Evolutionary conservation across 37 sponge, comb jelly and placozoan genomes (phyloP), one percentile per base, ranked within the genome.

Genomic region (Cladorhizidae sp.): DNA sequence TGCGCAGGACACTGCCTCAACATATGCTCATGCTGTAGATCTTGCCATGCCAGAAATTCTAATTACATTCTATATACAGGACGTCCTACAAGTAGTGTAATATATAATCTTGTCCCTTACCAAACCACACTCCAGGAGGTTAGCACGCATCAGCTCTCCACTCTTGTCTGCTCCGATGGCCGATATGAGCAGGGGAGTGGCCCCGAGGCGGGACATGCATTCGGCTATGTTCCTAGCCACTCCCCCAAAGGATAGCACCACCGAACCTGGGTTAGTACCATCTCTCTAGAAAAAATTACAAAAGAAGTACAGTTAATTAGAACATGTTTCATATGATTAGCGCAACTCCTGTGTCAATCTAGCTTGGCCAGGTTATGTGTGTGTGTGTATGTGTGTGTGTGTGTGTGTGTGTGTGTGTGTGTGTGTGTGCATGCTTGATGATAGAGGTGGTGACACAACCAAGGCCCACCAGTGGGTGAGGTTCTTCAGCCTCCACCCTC

Each of bases 201-300:
- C 69, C 21, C 78, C 89, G 21, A 87, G 64, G 33, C 91, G 75
- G 2, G 90, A 74, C 72, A 97, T 77, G 52, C 86, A 90, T 64
- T 97, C 96, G n/a, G 83, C 78, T 43, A 88, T 56, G 32, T 88
- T 90, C 69, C 91, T 57, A 0, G 77, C 95, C 45, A 96, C 97
- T 50, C 97, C 97, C 11, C 98, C 98, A 71, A 83, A 73, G 17
- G 79, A 73, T 22, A 77, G 77, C 28, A 41, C 37, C 22, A 97
- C 29, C 0, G 70, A 52, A 3, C 98, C 98, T 0, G 67, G 81
- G 55, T 85, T 88, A 31, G 95, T 95, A 36, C 74, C 83, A 36
- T 91, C 86, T 41, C 57, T 63, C 87, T 86, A 40, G 21, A n/a
- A 14, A 45, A 23, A 14, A 40, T 39, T 20, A 36, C 33, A 28